These are phyloP conservation scores for Petrocephalus schoutedeni DNA, from an alignment of 2,797 vertebrate species.

Conservation along the genomic window DNA sequence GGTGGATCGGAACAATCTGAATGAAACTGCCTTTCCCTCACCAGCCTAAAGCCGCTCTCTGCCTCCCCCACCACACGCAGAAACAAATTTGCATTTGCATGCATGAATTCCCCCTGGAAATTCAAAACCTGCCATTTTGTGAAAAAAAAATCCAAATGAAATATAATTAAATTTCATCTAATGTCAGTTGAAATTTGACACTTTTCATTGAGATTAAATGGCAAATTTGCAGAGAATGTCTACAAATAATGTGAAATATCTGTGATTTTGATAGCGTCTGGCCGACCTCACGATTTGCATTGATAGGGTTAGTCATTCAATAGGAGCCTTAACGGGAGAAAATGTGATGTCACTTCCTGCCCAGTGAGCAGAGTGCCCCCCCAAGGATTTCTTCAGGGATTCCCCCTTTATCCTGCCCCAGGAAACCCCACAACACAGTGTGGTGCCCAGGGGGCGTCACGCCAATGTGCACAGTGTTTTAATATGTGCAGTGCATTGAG, in stretches of 20 bases:
- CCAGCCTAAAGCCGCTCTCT: background rate
- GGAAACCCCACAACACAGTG: background rate
- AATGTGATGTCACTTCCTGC: background rate
- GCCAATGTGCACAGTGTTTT: background rate
- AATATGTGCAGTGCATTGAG: background rate
- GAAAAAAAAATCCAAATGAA: background rate
- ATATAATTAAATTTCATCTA: background rate
- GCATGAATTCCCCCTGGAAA: background rate
- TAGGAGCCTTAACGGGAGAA: background rate
- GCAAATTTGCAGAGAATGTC: background rate
- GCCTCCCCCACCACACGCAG: background rate
- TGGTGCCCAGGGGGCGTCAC: background rate
- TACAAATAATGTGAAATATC: background rate
- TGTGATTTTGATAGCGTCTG: background rate
- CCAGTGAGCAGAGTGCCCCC: background rate
- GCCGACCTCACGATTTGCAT: background rate
- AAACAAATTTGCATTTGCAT: background rate
- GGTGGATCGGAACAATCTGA: background rate
- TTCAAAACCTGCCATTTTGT: background rate
- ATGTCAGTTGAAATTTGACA: background rate
- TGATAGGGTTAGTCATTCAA: background rate
- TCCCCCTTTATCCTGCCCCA: background rate
- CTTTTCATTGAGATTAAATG: background rate
- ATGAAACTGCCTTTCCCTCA: background rate
- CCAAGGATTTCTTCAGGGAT: background rate